These are phyloP conservation scores for Beroe forskalii DNA, from an alignment of 37 sponge, comb jelly and placozoan genomes.

Conservation along the genomic window DNA sequence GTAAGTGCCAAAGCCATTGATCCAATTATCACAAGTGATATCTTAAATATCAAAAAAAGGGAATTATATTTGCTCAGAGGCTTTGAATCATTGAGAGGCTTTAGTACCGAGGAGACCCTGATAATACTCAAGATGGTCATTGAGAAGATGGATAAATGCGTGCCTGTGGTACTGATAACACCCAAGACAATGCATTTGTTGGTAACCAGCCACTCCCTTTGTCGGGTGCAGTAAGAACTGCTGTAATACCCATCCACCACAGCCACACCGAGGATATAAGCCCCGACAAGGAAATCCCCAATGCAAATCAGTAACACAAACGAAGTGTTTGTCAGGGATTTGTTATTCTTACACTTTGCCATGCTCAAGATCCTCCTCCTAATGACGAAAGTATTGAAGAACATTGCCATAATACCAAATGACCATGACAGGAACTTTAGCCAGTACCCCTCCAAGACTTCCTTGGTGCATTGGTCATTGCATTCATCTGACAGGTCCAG, in stretches of 20 bases:
- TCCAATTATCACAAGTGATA: neutral
- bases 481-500: slow-evolving; percentile 3
- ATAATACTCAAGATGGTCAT: slow-evolving; percentile 35
- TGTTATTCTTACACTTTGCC: neutral
- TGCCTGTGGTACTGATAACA: slow-evolving; percentile 1
- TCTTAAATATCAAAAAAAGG: neutral
- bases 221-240: neutral
- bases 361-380: neutral
- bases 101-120: neutral
- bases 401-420: neutral
- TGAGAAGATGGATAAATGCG: neutral
- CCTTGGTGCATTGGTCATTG: neutral
- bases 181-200: neutral
- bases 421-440: neutral
- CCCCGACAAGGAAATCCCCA: slow-evolving; percentile 12
- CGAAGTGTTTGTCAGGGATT: neutral
- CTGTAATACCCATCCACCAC: neutral
- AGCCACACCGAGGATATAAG: neutral
- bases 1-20: neutral
- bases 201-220: neutral
- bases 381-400: neutral
- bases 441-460: neutral
- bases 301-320: neutral
- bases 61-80: neutral
- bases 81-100: no score